Evolutionary conservation across 1,140 invertebrate species (phyloP), one percentile per base, ranked within the genome.

Genomic region (Neotoxoptera formosana): DNA sequence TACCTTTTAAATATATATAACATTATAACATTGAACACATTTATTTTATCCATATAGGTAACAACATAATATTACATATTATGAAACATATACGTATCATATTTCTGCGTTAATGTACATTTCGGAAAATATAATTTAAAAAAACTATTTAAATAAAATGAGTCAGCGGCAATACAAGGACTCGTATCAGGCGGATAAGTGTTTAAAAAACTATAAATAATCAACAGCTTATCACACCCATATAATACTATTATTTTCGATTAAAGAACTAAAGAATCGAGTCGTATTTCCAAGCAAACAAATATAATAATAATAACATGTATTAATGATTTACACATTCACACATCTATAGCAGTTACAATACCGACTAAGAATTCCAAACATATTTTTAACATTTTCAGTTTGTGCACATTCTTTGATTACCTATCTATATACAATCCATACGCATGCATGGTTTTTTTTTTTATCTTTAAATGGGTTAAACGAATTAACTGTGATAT

Each of bases 101-200:
- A 53, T 89, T 89, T 36, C n/a, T 53, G 34, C 1, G 60, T 67
- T 51, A 21, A 34, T 89, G 20, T 53, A 89, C 36, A 89, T n/a
- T 89, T 89, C n/a, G 48, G 30, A 89, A 89, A 89, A 53, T 36
- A 53, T 53, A 89, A 51, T 89, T 89, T 88, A 8, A 30, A 86
- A n/a, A 88, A 48, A 51, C 20, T 53, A 89, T 89, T 89, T 89
- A 21, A 89, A 89, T 89, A 23, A 36, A 89, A 34, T 89, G 87
- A 89, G 87, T 89, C 48, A 23, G 47, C n/a, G n/a, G 48, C 87
- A 36, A 53, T 89, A 89, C 47, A 89, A 89, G 86, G n/a, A 89
- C 48, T 53, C 20, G n/a, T 89, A 89, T 53, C 47, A 87, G 47
- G 11, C 8, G 30, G n/a, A 89, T 53, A 89, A 89, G 48, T 89